Evolutionary conservation across 1,140 invertebrate species (phyloP).

Genomic region (Rhagoletis pomonella): DNA sequence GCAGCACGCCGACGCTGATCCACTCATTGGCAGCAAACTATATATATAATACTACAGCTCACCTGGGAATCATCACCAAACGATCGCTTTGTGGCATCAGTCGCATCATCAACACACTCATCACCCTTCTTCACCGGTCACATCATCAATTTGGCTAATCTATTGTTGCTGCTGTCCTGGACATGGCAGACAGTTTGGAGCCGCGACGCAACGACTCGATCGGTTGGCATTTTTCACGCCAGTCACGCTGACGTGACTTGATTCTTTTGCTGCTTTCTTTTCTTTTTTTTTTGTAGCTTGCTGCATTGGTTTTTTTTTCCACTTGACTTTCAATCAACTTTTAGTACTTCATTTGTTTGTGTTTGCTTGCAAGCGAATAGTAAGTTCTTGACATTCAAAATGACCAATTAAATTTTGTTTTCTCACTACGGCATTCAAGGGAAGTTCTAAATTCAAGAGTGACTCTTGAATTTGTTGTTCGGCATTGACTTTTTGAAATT

Average conservation of each 20-base stretch:
- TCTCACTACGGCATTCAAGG: neutral
- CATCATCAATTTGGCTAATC: slow-evolving; percentile 65
- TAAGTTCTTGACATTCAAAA: slow-evolving; percentile 17
- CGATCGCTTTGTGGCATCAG: neutral
- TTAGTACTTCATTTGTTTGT: neutral
- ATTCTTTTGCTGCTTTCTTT: neutral
- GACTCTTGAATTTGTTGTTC: slow-evolving; percentile 13
- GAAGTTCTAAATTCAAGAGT: neutral
- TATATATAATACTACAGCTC: neutral
- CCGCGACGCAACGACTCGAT: slow-evolving; percentile 62
- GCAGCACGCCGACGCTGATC: slow-evolving; percentile 2
- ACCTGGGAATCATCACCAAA: slow-evolving; percentile 9
- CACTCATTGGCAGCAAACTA: neutral
- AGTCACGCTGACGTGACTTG: slow-evolving; percentile 72
- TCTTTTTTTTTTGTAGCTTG: neutral
- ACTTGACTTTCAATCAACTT: neutral
- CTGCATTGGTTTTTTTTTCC: neutral
- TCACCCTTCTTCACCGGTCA: neutral
- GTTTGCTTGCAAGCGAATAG: neutral
- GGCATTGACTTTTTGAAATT: neutral
- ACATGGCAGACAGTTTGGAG: slow-evolving; percentile 69
- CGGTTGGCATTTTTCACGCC: slow-evolving; percentile 57
- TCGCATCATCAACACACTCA: neutral
- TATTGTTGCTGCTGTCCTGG: slow-evolving; percentile 47
- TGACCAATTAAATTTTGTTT: slow-evolving; percentile 26